phyloP scores from a whole-genome alignment of 2,797 vertebrate species.

The Bradypodion pumilum region DNA sequence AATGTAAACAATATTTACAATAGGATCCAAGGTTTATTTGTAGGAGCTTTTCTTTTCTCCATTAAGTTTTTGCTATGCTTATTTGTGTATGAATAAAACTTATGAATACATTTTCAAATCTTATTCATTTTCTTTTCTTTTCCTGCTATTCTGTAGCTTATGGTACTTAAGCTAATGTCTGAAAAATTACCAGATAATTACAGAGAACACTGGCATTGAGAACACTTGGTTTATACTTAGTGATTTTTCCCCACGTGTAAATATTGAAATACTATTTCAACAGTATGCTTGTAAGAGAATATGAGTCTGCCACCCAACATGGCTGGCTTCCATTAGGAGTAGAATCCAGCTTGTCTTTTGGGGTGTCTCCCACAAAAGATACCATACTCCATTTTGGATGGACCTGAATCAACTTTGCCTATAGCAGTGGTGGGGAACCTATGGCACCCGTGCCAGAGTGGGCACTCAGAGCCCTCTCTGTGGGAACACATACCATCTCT shows the following conservation, averaged over 20 bases:
- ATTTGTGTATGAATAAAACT: constrained; percentile 26
- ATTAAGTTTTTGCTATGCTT: constrained; percentile 3
- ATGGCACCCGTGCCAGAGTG: no score
- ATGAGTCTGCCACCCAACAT: background rate
- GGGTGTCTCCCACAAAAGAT: background rate
- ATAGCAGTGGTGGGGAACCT: no score
- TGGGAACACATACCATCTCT: no score
- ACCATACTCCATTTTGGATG: background rate
- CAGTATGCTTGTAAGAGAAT: background rate
- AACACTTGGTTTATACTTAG: background rate
- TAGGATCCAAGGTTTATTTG: constrained; percentile 17
- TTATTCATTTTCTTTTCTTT: background rate
- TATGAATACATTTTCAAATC: constrained; percentile 20
- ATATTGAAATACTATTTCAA: background rate
- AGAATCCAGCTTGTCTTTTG: background rate
- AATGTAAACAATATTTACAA: constrained; percentile 8
- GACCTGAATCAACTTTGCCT: background rate
- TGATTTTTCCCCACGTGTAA: background rate
- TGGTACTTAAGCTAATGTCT: background rate
- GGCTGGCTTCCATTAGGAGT: background rate
- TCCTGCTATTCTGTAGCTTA: constrained; percentile 9
- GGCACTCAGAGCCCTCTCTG: no score
- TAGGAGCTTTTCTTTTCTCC: background rate
- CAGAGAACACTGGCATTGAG: background rate
- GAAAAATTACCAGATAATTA: constrained; percentile 22